Evolutionary conservation across 2,113 vertebrate species (phyloP), one percentile per base, ranked within the genome.

Genomic region (Erythrolamprus reginae): DNA sequence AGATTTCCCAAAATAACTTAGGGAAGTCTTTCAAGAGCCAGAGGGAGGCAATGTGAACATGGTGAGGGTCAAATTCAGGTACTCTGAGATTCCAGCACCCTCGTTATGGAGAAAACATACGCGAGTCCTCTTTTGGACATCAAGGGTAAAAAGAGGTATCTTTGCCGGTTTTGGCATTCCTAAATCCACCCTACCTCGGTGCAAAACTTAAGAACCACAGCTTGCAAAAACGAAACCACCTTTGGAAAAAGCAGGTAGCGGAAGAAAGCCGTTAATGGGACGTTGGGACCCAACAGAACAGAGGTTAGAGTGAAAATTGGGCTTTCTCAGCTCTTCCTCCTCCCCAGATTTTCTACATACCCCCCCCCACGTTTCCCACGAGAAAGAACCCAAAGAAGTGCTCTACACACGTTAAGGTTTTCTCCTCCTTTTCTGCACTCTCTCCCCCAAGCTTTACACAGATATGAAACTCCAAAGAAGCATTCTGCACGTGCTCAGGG

Each of bases 1-100:
- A 91, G 90, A 88, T 83, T 15, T 52, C 51, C 52, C 6, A 91
- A 88, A 88, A 91, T 91, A 92, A 28, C 84, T 82, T 42, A 42
- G 70, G 28, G 17, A 77, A 17, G 26, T 53, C 82, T 45, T 19
- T 77, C 70, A 77, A 21, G 33, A 77, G 33, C 33, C 70, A 77
- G 7, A 42, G 33, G 33, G 70, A 77, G 7, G 17, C 17, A 38
- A 77, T 42, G 17, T 65, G 58, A n/a, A n/a, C 17, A 21, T 21
- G 1, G 15, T 38, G 65, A 77, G 6, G 33, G 15, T 17, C 65
- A 77, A 38, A 77, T 21, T 77, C 70, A 77, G 33, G 33, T 33
- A 38, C 7, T 17, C 33, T 15, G 12, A 77, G 70, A 38, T 7
- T 42, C 33, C 33, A 77, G 33, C 70, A 38, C 7, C 21, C 7